Evolutionary conservation across 2,113 vertebrate species (phyloP), one percentile per base, ranked within the genome.

Genomic region (Neotragus pygmaeus): DNA sequence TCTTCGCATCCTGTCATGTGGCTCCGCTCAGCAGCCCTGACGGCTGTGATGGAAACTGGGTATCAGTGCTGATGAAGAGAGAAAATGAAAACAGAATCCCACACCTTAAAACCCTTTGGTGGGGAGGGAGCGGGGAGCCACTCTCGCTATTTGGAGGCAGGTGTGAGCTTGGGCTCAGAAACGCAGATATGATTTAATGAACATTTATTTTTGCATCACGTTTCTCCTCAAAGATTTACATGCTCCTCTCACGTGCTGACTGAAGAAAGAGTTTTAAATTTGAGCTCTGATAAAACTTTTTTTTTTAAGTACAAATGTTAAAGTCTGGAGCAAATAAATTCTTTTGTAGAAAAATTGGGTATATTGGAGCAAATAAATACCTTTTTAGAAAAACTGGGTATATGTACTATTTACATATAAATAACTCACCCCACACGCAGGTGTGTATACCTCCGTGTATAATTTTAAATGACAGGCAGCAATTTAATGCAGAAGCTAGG

Each of bases 391-490:
- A 92, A 85, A n/a, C 28, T 86, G 75, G 43, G 23, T 88, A 17
- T 78, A 39, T 19, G 17, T 92, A 58, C 51, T 88, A 87, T 78
- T 95, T 85, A 60, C 85, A 90, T 75, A 27, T 78, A 94, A 92
- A 96, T 81, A 90, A 73, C 33, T 86, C 15, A 21, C 88, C 33
- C 36, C 3, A 2, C 17, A 36, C 45, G 70, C 49, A 94, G 90
- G 60, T 70, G 90, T 58, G 62, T 94, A 51, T 33, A 88, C 47
- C 89, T 90, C 62, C 12, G 1, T 49, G 62, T 77, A 80, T 82
- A 90, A 89, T 95, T 96, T 88, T 88, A 94, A 97, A 66, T 28
- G 88, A 87, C 90, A 94, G 82, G 45, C 82, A 80, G 16, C 43
- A 47, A 70, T 82, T 96, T 95, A 75, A 94, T 55, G n/a, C 82